Evolutionary conservation across 1,140 invertebrate species (phyloP).

Genomic region (Agraylea sexmaculata): DNA sequence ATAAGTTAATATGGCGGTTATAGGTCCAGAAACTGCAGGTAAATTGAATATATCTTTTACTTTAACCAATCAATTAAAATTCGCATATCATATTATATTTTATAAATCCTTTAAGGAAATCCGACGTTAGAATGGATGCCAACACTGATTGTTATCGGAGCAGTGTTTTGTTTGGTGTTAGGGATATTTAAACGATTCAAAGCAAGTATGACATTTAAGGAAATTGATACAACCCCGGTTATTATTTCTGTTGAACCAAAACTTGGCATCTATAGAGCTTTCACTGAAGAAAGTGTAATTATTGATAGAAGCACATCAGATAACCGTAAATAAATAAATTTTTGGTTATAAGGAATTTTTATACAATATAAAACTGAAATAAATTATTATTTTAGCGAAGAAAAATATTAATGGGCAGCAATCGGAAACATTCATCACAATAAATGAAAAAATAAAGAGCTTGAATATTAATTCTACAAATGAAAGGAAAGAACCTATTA

Average conservation of each 20-base stretch:
- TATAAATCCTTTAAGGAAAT: constrained; percentile 13
- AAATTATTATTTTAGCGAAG: too few relatives aligned
- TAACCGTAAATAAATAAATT: too few relatives aligned
- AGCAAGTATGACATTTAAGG: constrained; percentile 14
- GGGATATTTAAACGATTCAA: constrained; percentile 19
- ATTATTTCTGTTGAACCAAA: not conserved
- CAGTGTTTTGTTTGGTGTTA: constrained; percentile 14
- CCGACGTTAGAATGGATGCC: constrained; percentile 14
- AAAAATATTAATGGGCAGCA: too few relatives aligned
- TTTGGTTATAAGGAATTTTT: too few relatives aligned
- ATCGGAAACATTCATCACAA: too few relatives aligned
- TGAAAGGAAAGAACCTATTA: too few relatives aligned
- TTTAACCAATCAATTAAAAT: too few relatives aligned
- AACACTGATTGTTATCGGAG: constrained; percentile 13
- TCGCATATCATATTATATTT: too few relatives aligned
- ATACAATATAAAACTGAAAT: too few relatives aligned
- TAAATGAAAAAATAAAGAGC: too few relatives aligned
- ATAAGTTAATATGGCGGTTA: constrained; percentile 10
- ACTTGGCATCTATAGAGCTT: not conserved
- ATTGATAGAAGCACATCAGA: not conserved
- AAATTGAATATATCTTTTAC: not conserved
- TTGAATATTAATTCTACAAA: too few relatives aligned
- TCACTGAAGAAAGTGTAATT: not conserved
- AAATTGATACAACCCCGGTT: too few relatives aligned
- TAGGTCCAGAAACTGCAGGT: constrained; percentile 4